Conservation (phyloP, 2,797 vertebrate species). For the Poecilia wingei region DNA sequence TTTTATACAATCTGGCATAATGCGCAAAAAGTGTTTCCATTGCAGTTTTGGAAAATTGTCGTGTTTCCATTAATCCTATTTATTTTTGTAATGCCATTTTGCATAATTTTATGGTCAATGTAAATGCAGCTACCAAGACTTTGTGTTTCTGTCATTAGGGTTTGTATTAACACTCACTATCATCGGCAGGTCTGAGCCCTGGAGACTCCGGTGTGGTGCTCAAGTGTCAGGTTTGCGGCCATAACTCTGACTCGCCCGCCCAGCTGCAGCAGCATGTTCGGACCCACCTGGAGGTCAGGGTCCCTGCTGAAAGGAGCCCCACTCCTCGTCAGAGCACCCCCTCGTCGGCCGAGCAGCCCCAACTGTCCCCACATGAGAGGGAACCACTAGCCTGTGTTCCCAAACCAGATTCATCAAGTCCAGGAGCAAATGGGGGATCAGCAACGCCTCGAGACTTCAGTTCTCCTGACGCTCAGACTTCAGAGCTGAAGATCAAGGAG, state of each 20-base stretch:
- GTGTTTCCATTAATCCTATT: no score
- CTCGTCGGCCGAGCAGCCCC: slow-evolving; percentile 49
- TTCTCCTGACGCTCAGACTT: slow-evolving; percentile 35
- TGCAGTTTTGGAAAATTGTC: no score
- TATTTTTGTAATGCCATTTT: no score
- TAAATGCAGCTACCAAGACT: neutral
- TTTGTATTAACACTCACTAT: slow-evolving; percentile 4
- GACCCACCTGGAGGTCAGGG: slow-evolving; percentile 80
- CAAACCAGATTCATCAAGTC: slow-evolving; percentile 75
- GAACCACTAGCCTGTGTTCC: slow-evolving; percentile 72
- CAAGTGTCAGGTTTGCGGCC: slow-evolving; percentile 86
- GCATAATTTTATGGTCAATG: no score
- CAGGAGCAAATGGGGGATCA: slow-evolving; percentile 80
- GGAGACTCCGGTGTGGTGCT: slow-evolving; percentile 81
- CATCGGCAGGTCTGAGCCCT: slow-evolving; percentile 79
- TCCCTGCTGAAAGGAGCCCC: slow-evolving; percentile 72
- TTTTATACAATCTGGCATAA: no score
- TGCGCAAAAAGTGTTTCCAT: no score
- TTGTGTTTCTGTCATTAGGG: neutral
- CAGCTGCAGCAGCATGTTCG: slow-evolving; percentile 88
- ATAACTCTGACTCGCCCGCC: slow-evolving; percentile 84
- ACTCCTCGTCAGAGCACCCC: slow-evolving; percentile 72
- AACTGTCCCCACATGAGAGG: slow-evolving; percentile 65
- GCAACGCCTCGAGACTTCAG: slow-evolving; percentile 68
- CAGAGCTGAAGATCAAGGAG: slow-evolving; percentile 84